Evolutionary conservation across 2,113 vertebrate species (phyloP).

Genomic region (Indicator maculatus): DNA sequence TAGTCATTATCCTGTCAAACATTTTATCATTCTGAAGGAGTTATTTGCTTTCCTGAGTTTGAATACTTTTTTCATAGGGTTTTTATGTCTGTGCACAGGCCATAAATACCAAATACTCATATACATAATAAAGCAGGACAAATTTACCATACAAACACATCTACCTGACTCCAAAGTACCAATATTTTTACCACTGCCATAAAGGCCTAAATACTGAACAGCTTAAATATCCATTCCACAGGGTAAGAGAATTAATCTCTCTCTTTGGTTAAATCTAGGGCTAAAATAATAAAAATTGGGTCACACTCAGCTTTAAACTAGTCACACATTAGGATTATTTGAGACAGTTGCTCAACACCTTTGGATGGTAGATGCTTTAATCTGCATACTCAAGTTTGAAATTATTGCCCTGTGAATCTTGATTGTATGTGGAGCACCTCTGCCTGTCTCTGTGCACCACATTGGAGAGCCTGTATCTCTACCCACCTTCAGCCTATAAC

Average conservation of each 20-base stretch:
- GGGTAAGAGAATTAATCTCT: not conserved
- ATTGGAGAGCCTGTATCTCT: not conserved
- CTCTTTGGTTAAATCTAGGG: not conserved
- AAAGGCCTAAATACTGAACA: not conserved
- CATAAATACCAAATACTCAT: constrained; percentile 22
- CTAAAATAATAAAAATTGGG: not conserved
- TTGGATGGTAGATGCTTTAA: not conserved
- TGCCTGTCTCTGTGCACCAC: not conserved
- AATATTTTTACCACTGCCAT: not conserved
- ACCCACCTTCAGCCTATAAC: not conserved
- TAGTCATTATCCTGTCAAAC: not conserved
- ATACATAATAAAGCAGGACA: not conserved
- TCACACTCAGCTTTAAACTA: not conserved
- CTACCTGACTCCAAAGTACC: not conserved
- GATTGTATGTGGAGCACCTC: not conserved
- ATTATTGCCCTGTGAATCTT: not conserved
- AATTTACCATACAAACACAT: not conserved
- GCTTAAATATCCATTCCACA: not conserved
- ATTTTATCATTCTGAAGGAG: not conserved
- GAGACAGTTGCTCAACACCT: not conserved
- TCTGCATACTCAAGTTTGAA: not conserved
- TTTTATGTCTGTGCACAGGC: not conserved
- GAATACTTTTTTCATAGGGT: not conserved
- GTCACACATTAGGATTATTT: not conserved
- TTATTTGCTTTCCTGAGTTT: not conserved